Evolutionary conservation across 2,797 vertebrate species (phyloP).

Genomic region (Hylomyscus alleni): DNA sequence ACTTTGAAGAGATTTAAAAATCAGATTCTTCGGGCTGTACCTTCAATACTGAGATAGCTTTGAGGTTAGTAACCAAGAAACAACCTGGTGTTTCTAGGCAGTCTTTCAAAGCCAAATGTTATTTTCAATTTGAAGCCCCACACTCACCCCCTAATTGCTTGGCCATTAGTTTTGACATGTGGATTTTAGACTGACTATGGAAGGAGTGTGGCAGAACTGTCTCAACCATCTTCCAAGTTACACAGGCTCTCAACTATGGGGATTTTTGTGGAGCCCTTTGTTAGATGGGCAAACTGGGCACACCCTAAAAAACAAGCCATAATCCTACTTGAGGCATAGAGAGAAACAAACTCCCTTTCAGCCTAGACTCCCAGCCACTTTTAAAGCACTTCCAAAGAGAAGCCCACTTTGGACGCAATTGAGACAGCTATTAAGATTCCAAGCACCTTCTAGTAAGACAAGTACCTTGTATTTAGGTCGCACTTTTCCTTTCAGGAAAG

Average conservation of each 20-base stretch:
- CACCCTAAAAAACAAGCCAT: neutral
- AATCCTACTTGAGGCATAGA: neutral
- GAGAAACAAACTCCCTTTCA: constrained; percentile 63
- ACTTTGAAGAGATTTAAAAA: constrained; percentile 25
- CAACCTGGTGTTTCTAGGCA: neutral
- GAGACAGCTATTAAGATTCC: constrained; percentile 78
- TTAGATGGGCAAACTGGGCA: neutral
- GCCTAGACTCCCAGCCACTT: constrained; percentile 55
- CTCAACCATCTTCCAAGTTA: neutral
- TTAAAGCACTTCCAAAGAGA: constrained; percentile 67
- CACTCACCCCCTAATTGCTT: constrained; percentile 19
- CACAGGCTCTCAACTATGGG: neutral
- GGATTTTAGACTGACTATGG: neutral
- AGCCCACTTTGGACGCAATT: constrained; percentile 70
- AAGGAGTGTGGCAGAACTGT: neutral
- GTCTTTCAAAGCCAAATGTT: constrained; percentile 53
- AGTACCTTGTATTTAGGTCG: constrained; percentile 75
- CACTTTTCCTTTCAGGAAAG: constrained; percentile 77
- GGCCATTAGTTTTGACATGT: neutral
- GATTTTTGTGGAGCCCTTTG: neutral
- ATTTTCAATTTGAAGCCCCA: constrained; percentile 23
- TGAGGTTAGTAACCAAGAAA: constrained; percentile 4
- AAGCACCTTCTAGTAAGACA: constrained; percentile 71
- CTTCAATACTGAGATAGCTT: neutral
- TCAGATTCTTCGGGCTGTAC: neutral